Evolutionary conservation across 2,888 invertebrate species (phyloP), one percentile per base, ranked within the genome.

Genomic region (Microdon myrmicae): DNA sequence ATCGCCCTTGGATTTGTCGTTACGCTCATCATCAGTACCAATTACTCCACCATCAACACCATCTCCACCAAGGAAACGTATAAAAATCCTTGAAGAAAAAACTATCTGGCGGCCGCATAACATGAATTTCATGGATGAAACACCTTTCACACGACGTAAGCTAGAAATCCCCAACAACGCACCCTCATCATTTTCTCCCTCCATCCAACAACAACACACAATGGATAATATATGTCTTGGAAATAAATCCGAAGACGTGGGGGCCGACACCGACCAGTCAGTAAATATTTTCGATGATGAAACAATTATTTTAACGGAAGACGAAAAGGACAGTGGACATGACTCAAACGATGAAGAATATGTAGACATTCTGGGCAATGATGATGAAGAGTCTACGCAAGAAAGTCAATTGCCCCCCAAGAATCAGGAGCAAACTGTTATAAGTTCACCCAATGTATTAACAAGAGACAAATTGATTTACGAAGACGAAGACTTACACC

Each of bases 41-140:
- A 80, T 80, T 58, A 80, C 80, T 31, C 80, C 79, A 26, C 79
- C 79, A 20, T 75, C 79, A 38, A 80, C 80, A 28, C 80, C 80
- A 17, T 81, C 79, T 37, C 81, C 80, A 3, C 80, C 79, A 8
- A 68, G 79, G 32, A 79, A 79, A 59, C 74, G 78, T 13, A 68
- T 71, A 58, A 75, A 77, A 71, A 72, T 74, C 71, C 71, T 71
- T 68, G 72, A 73, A 26, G 73, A 73, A 31, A 73, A 74, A 68
- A 72, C 73, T 67, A 71, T 79, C 68, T 79, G 78, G 79, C 71
- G 77, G 39, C 77, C 78, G 59, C 75, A 76, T 61, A 67, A 67
- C 54, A 68, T 73, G 60, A 60, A 60, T 16, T 69, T 53, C 39
- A 67, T 68, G 20, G 69, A 68, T 9, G 67, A 48, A 12, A 28